Percentiles rank a stretch among this genome's conserved stretches.
These are phyloP conservation scores for Philopotamus ludificatus DNA, from an alignment of 1,140 invertebrate species.

Conservation along the genomic window DNA sequence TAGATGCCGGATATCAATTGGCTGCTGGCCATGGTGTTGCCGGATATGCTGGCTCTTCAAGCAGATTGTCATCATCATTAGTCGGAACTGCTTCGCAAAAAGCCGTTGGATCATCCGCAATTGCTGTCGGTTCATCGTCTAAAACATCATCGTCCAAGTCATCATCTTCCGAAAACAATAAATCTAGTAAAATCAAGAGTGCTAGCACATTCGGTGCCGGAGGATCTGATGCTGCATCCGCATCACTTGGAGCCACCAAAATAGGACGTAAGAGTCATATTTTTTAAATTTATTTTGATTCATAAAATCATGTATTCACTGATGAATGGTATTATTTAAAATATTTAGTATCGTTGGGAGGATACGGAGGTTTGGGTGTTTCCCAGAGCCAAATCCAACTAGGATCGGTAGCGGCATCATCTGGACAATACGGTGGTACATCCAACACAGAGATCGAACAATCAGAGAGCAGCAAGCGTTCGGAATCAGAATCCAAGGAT, in stretches of 20 bases:
- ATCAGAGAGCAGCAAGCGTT: conserved; percentile 5
- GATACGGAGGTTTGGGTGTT: background rate
- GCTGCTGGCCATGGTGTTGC: background rate
- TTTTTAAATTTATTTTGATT: no score
- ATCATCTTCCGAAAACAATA: conserved; percentile 22
- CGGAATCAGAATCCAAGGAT: conserved; percentile 12
- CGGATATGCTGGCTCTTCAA: no score
- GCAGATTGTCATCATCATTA: background rate
- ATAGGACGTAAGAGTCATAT: no score
- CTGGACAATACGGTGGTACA: background rate
- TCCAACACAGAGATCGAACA: conserved; percentile 28
- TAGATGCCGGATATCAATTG: background rate
- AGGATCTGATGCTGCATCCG: background rate
- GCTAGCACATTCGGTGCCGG: conserved; percentile 6
- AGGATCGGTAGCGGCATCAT: background rate
- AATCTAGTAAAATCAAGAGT: conserved; percentile 29
- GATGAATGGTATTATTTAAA: no score
- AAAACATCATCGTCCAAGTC: conserved; percentile 15
- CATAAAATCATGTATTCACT: no score
- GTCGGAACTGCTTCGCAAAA: background rate
- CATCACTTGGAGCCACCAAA: background rate
- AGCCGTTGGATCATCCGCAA: background rate
- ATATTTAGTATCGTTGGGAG: background rate
- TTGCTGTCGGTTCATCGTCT: background rate
- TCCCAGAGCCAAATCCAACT: background rate